Percentiles rank a stretch among this genome's conserved stretches.
Evolutionary conservation across 2,797 vertebrate genomes (phyloP).

Genomic region (Gymnoscopelus microlampas): DNA sequence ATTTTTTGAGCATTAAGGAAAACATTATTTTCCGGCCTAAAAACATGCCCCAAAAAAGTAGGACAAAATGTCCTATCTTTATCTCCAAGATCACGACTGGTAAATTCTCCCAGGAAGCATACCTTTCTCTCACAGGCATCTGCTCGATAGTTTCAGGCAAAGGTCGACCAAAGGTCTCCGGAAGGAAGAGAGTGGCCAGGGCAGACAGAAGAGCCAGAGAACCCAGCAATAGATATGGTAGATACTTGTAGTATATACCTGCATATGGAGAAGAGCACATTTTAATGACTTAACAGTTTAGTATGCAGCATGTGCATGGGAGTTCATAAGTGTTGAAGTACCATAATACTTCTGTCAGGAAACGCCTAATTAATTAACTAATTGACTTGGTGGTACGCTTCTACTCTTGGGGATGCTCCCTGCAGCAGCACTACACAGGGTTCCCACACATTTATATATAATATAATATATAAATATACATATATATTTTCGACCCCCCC

Average conservation of each 20-base stretch:
- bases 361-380: no score
- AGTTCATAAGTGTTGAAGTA: background rate
- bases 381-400: no score
- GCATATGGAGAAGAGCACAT: background rate
- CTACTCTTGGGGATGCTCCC: no score
- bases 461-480: no score
- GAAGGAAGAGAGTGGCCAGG: slow-evolving; percentile 83
- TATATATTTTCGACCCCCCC: no score
- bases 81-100: no score
- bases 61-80: no score
- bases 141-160: slow-evolving; percentile 88
- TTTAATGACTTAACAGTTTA: background rate
- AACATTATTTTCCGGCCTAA: background rate
- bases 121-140: slow-evolving; percentile 84
- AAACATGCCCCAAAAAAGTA: no score
- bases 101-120: slow-evolving; percentile 3
- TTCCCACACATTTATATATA: no score
- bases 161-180: slow-evolving; percentile 85
- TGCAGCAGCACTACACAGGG: no score
- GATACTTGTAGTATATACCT: slow-evolving; percentile 81
- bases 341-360: no score
- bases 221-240: slow-evolving; percentile 88
- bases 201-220: slow-evolving; percentile 82
- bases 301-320: background rate
- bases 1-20: background rate